These are phyloP conservation scores for Oryzias javanicus DNA, from an alignment of 2,113 vertebrate genomes.

Conservation along the genomic window DNA sequence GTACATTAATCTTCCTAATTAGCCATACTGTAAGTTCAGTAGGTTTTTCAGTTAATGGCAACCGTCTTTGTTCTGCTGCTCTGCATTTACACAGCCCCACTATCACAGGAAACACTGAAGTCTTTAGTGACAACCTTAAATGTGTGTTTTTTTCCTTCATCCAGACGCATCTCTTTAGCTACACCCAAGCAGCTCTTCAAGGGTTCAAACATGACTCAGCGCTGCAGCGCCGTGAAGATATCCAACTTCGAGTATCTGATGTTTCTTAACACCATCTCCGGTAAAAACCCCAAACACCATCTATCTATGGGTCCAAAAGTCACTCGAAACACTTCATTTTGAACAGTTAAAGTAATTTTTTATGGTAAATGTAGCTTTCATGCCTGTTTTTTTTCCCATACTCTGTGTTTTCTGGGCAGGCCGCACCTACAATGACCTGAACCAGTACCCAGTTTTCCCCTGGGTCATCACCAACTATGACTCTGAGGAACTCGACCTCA, in stretches of 20 bases:
- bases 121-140: not conserved
- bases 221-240: conserved; percentile 97
- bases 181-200: conserved; percentile 95
- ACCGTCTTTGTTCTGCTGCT: not conserved
- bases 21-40: conserved; percentile 36
- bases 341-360: not conserved
- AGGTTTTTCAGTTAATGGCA: conserved; percentile 37
- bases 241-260: conserved; percentile 98
- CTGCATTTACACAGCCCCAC: not conserved
- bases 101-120: not conserved
- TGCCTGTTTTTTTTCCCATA: not conserved
- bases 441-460: conserved; percentile 98
- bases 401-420: conserved; percentile 69
- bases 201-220: conserved; percentile 94
- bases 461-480: conserved; percentile 99
- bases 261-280: conserved; percentile 95
- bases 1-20: conserved; percentile 67
- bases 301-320: not conserved
- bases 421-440: conserved; percentile 93
- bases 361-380: not conserved
- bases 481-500: conserved; percentile 92
- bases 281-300: conserved; percentile 68
- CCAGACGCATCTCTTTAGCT: conserved; percentile 92
- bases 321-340: not conserved
- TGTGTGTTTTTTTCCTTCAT: conserved; percentile 1